Percentiles rank a stretch among this genome's conserved stretches.
phyloP scores from a whole-genome alignment of 2,888 invertebrate species.

The Mesoligia furuncula region DNA sequence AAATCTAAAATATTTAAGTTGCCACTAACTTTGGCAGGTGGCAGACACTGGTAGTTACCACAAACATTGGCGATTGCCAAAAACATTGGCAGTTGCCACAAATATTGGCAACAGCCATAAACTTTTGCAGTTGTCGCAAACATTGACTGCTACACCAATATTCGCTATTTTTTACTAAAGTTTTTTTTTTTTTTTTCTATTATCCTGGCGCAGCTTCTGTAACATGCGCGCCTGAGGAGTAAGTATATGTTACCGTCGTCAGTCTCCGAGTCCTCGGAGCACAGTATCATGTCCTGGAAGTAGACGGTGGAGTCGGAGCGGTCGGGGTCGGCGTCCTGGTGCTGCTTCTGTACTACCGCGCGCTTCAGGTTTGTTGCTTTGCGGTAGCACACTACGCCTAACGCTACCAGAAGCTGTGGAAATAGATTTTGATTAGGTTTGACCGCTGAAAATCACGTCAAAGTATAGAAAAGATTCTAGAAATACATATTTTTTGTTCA shows the following conservation, averaged over 20 bases:
- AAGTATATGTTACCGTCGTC: slow-evolving; percentile 93
- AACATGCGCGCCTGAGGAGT: background rate
- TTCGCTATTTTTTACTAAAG: background rate
- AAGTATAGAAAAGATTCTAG: background rate
- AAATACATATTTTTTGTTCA: background rate
- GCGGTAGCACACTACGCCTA: slow-evolving; percentile 97
- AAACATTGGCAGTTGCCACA: background rate
- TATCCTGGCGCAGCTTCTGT: background rate
- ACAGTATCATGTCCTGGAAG: slow-evolving; percentile 98
- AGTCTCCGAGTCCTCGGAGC: slow-evolving; percentile 97
- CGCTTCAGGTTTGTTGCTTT: slow-evolving; percentile 96
- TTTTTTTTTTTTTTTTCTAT: background rate
- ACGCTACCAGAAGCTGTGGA: slow-evolving; percentile 94
- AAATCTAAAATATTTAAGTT: background rate
- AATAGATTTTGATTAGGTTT: slow-evolving; percentile 63
- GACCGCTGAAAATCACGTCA: background rate
- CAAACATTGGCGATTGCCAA: background rate
- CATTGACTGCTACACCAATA: background rate
- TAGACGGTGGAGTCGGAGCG: slow-evolving; percentile 98
- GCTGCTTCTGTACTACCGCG: slow-evolving; percentile 93
- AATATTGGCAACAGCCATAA: background rate
- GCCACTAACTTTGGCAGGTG: background rate
- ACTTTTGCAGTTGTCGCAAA: background rate
- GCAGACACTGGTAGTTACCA: background rate
- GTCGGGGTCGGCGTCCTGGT: slow-evolving; percentile 95